Evolutionary conservation across 2,113 vertebrate species (phyloP).

Genomic region (Amblyornis subalaris): DNA sequence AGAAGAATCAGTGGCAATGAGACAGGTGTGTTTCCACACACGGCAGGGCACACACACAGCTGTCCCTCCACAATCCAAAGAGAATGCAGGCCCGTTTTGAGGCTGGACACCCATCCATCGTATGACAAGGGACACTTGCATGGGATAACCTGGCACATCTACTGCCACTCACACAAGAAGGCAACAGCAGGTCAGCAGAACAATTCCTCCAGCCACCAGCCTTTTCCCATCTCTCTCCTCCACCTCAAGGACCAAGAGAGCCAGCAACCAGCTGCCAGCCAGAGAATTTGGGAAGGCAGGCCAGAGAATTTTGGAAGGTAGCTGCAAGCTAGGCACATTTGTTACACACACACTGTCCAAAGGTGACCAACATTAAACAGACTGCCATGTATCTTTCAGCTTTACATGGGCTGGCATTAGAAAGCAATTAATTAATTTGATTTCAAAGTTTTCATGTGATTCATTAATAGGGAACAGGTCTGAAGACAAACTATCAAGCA

Average conservation of each 20-base stretch:
- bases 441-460: not conserved
- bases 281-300: not conserved
- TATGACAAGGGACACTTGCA: not conserved
- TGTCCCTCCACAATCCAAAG: not conserved
- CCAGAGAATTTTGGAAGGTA: not conserved
- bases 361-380: not conserved
- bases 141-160: rapidly evolving
- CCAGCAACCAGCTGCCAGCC: not conserved
- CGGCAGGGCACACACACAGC: rapidly evolving
- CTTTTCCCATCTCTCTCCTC: not conserved
- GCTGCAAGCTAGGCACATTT: not conserved
- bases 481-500: not conserved
- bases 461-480: not conserved
- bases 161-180: not conserved
- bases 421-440: not conserved
- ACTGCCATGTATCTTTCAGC: not conserved
- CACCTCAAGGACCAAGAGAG: rapidly evolving
- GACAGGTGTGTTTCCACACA: not conserved
- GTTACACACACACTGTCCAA: not conserved
- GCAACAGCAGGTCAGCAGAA: not conserved
- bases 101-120: rapidly evolving
- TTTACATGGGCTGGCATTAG: not conserved
- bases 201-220: not conserved
- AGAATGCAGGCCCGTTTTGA: rapidly evolving
- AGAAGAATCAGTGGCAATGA: not conserved